Evolutionary conservation across 2,888 invertebrate species (phyloP).

Genomic region (Andrena praecox): DNA sequence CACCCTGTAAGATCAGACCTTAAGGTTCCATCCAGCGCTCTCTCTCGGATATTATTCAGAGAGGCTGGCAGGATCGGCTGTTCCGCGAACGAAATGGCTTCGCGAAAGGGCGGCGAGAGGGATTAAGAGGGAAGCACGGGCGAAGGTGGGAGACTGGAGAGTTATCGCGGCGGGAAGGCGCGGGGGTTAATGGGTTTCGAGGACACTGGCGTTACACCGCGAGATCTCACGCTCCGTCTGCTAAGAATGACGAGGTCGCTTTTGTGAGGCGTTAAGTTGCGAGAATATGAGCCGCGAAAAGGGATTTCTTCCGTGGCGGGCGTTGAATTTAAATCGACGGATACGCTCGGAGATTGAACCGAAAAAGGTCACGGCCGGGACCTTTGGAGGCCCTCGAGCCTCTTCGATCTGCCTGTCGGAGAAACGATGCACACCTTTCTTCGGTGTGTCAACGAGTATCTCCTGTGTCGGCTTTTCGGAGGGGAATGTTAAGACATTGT

Average conservation of each 20-base stretch:
- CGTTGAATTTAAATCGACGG: slow-evolving; percentile 62
- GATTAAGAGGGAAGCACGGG: slow-evolving; percentile 50
- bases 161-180: slow-evolving; percentile 52
- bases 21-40: slow-evolving; percentile 30
- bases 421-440: slow-evolving; percentile 5
- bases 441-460: background rate
- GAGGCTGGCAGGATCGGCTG: slow-evolving; percentile 16
- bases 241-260: slow-evolving; percentile 62
- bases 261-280: slow-evolving; percentile 58
- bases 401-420: slow-evolving; percentile 13
- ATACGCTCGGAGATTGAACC: slow-evolving; percentile 28
- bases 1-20: slow-evolving; percentile 5
- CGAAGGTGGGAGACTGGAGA: slow-evolving; percentile 42
- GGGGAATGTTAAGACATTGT: background rate
- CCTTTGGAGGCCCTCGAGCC: slow-evolving; percentile 31
- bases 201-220: slow-evolving; percentile 73
- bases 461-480: background rate
- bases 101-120: slow-evolving; percentile 37
- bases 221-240: slow-evolving; percentile 70
- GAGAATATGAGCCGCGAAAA: slow-evolving; percentile 54
- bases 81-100: slow-evolving; percentile 51
- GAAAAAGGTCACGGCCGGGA: slow-evolving; percentile 46
- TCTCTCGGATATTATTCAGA: slow-evolving; percentile 52
- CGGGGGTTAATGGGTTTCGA: slow-evolving; percentile 79
- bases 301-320: slow-evolving; percentile 57